Base-by-base conservation (phyloP, 2,888 invertebrate genomes). In the Agriopis aurantiaria region DNA sequence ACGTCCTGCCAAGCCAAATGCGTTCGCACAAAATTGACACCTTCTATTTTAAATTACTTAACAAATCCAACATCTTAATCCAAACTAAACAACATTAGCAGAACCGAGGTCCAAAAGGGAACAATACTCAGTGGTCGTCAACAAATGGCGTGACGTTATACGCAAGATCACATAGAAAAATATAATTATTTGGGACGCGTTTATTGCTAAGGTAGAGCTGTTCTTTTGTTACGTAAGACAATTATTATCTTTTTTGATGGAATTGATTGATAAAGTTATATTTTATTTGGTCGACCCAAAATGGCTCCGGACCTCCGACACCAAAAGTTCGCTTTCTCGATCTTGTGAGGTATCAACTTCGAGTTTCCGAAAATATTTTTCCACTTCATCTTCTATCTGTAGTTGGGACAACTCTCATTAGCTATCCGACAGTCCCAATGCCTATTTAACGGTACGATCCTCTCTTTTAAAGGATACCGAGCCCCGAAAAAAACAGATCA, bases 141-240 rank as follows among this genome's bases (percentile, higher is more conserved):
- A 76, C 77, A 68, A 73, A 77, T 75, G 74, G 75, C 74, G 76
- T 75, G 74, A 72, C 74, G 71, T 69, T 17, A 55, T 12, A 49
- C 65, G 67, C 74, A 84, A 80, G 85, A 88, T 88, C 89, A 88
- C 88, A 87, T 90, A 90, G 82, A 90, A 90, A 90, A 90, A 90
- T 90, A 90, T 88, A 89, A 85, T 83, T 80, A 86, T 89, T 84
- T 87, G 82, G 85, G 88, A 83, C 84, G 84, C 86, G 80, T 85
- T 86, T 88, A 90, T 88, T 87, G 88, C 88, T 90, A 88, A 83
- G 82, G 80, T 69, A 45, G 33, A 17, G 46, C 46, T 33, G 46
- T 5, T 23, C 33, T 12, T 17, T 57, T 57, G 14, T 57, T 57
- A 45, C 57, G 57, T 45, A 14, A 14, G 57, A 57, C 10, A 17